Evolutionary conservation across 2,797 vertebrate species (phyloP), one percentile per base, ranked within the genome.

Genomic region (Xyrichtys novacula): DNA sequence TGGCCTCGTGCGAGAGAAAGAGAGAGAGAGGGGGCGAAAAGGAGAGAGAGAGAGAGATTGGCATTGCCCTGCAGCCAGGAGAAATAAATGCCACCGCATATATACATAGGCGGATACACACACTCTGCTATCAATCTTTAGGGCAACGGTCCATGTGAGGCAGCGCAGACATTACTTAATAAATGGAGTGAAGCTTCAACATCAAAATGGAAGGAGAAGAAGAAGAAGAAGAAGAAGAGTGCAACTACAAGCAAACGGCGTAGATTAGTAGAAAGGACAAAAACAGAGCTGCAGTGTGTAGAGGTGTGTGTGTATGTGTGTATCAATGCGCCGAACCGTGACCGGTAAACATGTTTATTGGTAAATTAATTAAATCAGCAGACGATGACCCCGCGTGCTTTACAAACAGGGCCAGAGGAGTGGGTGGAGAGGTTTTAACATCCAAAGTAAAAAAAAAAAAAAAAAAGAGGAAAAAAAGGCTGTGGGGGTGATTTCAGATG

Each of bases 51-150:
- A 10, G 36, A 5, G 62, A 58, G 84, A 80, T 87, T 91, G 91
- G 91, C 91, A 90, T 81, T 85, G 78, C 84, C 88, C 85, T 71
- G 74, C 84, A 84, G 85, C 83, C 62, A 71, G 14, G 66, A 76
- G 63, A 83, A 85, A 86, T 89, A 86, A 87, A 90, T 90, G 87
- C 75, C 81, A 83, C 84, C 73, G 66, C 65, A 48, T 58, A 47
- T 50, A 73, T 47, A 73, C 53, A 73, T 47, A 73, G 42, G 79
- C 76, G 68, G 44, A 76, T 20, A 39, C n/a, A 39, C 60, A 43
- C 71, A 48, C 57, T 47, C 26, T 28, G 75, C 72, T 39, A 91
- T 93, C 86, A 88, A 88, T 93, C 87, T 91, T 80, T 68, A 61
- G 81, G 67, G 78, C 75, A 89, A 72, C 75, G 65, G 76, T 28